phyloP scores from a whole-genome alignment of 92 coral and sea anemone species.

The Actinernus sp. region DNA sequence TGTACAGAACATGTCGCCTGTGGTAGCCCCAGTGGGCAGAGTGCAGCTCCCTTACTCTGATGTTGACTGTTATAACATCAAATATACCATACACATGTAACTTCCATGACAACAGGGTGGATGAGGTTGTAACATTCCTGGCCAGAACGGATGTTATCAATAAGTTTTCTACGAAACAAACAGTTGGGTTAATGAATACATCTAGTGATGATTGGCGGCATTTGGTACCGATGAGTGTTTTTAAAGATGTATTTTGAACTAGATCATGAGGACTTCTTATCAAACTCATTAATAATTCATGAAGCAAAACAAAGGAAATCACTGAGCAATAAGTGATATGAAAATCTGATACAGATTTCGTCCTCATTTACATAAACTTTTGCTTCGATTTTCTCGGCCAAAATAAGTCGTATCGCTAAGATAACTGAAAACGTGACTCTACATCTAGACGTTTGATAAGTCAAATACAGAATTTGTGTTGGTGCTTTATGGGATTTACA shows the following conservation, averaged over 20 bases:
- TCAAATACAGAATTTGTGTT: too few relatives aligned
- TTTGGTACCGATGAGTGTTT: not conserved
- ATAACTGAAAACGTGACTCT: too few relatives aligned
- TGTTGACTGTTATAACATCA: slow-evolving; percentile 28
- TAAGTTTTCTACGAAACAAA: not conserved
- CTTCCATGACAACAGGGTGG: slow-evolving; percentile 61
- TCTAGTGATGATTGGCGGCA: slow-evolving; percentile 21
- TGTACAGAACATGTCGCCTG: slow-evolving; percentile 9
- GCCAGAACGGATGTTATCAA: slow-evolving; percentile 60
- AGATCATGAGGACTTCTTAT: too few relatives aligned
- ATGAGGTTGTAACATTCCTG: slow-evolving; percentile 53
- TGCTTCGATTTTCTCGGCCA: too few relatives aligned
- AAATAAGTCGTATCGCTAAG: too few relatives aligned
- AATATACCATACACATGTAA: slow-evolving; percentile 56
- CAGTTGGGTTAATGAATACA: slow-evolving; percentile 23
- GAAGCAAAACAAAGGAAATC: not conserved
- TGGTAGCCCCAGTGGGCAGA: slow-evolving; percentile 54
- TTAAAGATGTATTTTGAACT: too few relatives aligned
- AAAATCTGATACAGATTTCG: too few relatives aligned
- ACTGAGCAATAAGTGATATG: not conserved
- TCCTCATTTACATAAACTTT: too few relatives aligned
- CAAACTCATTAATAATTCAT: too few relatives aligned
- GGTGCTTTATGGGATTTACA: too few relatives aligned
- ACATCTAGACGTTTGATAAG: too few relatives aligned
- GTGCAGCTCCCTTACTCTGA: slow-evolving; percentile 51